Percentiles rank a stretch among this genome's conserved stretches.
Evolutionary conservation across 2,888 invertebrate species (phyloP).

Genomic region (Nasonovia ribisnigri): DNA sequence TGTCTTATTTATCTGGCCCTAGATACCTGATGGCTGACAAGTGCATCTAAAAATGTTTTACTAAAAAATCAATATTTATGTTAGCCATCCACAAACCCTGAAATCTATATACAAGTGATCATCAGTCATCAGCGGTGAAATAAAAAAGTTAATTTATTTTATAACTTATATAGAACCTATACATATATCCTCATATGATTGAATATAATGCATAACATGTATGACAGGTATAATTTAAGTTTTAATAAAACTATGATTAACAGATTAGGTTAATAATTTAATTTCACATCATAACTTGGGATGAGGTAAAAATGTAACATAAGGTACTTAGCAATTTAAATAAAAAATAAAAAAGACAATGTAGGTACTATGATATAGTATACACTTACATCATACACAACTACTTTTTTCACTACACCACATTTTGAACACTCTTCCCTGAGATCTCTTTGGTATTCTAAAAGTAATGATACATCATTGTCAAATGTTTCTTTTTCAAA

Average conservation of each 20-base stretch:
- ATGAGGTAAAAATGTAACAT: neutral
- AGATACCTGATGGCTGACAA: neutral
- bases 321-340: neutral
- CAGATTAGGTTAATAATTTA: neutral
- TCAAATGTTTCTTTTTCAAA: conserved; percentile 92
- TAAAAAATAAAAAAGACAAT: neutral
- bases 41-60: neutral
- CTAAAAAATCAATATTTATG: neutral
- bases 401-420: conserved; percentile 92
- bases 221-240: neutral
- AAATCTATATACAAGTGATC: neutral
- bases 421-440: conserved; percentile 90
- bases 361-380: neutral
- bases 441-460: conserved; percentile 92
- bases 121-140: neutral
- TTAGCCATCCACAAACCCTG: neutral
- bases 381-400: conserved; percentile 88
- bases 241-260: neutral
- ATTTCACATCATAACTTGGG: neutral
- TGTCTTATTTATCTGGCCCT: neutral
- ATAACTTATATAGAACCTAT: neutral
- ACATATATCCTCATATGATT: neutral
- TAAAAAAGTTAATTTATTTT: neutral
- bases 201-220: neutral
- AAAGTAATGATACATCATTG: conserved; percentile 86